Percentiles rank a stretch among this genome's conserved stretches.
Evolutionary conservation across 2,113 vertebrate species (phyloP).

Genomic region (Otolemur garnettii): DNA sequence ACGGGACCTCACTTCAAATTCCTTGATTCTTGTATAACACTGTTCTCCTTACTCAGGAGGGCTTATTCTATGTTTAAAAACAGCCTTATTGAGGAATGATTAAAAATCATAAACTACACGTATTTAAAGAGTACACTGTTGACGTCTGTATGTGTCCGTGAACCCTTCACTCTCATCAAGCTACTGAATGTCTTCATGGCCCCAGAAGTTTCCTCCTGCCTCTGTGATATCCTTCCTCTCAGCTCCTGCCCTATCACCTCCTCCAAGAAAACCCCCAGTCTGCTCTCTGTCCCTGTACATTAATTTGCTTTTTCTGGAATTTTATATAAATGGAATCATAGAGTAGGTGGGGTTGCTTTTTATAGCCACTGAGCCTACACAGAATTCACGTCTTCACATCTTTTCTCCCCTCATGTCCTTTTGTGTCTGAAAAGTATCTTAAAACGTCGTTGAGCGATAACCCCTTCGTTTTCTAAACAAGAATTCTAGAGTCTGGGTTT

Average conservation of each 20-base stretch:
- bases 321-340: conserved; percentile 56
- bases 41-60: background rate
- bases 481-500: background rate
- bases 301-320: conserved; percentile 48
- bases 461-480: background rate
- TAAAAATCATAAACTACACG: background rate
- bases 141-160: fast-evolving
- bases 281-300: conserved; percentile 11
- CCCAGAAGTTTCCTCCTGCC: background rate
- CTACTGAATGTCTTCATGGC: fast-evolving
- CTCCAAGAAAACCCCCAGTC: background rate
- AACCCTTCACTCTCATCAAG: background rate
- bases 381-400: conserved; percentile 31
- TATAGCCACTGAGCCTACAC: conserved; percentile 61
- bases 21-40: background rate
- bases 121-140: background rate
- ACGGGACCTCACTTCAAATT: background rate
- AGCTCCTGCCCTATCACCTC: fast-evolving
- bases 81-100: background rate
- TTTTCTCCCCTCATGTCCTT: conserved; percentile 28
- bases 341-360: conserved; percentile 62
- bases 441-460: conserved; percentile 16
- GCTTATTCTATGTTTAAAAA: background rate
- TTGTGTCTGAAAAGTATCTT: conserved; percentile 32
- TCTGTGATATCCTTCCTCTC: background rate